Evolutionary conservation across 2,113 vertebrate species (phyloP).

Genomic region (Symphodus melops): DNA sequence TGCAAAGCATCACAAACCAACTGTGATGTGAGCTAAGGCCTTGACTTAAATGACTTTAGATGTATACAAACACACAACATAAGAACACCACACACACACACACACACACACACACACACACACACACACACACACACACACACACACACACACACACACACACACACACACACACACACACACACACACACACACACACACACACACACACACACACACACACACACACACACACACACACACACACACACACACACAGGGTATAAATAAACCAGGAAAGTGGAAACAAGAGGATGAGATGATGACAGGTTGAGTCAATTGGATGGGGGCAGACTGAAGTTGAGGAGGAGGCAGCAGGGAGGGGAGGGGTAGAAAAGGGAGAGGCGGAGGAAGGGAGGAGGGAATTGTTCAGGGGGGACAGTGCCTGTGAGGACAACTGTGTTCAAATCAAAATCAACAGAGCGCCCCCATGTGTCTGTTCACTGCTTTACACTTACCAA

Average conservation of each 20-base stretch:
- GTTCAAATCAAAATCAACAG: constrained; percentile 4
- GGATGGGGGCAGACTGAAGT: not conserved
- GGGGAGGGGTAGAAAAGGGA: not conserved
- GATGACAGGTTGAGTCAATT: constrained; percentile 3
- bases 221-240: not conserved
- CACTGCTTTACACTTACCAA: constrained; percentile 19
- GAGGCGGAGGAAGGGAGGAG: not conserved
- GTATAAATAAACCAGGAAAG: constrained; percentile 18
- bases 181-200: constrained; percentile 1
- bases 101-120: not conserved
- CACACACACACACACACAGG: not conserved
- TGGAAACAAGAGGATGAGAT: not conserved
- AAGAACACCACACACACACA: constrained; percentile 8
- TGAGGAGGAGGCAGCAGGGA: constrained; percentile 1
- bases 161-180: not conserved
- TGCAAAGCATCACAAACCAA: not conserved
- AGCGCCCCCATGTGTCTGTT: constrained; percentile 59
- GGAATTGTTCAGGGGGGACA: not conserved
- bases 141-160: constrained; percentile 1
- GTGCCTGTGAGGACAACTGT: not conserved
- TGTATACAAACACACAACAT: not conserved
- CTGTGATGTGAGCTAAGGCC: not conserved
- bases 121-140: not conserved
- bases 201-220: not conserved
- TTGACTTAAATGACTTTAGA: not conserved